Conservation (phyloP, 2,113 vertebrate species). For the Nestor notabilis region DNA sequence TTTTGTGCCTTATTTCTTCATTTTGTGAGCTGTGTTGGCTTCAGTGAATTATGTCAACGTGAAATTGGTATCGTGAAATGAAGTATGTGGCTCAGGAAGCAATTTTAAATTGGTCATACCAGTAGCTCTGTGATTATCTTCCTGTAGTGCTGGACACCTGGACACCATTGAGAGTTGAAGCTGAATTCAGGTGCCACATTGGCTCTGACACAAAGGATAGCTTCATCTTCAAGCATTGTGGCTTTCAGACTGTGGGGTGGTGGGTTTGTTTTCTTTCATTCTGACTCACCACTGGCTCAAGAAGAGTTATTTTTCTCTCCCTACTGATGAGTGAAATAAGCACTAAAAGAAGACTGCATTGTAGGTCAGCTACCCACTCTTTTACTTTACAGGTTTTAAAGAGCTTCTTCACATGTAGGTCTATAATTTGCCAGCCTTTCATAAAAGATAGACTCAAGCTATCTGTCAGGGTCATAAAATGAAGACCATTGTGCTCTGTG, state of each 20-base stretch:
- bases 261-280: neutral
- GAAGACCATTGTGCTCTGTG: neutral
- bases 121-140: neutral
- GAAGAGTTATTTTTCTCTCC: slow-evolving; percentile 5
- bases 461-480: neutral
- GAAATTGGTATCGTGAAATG: neutral
- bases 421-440: slow-evolving; percentile 19
- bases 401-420: neutral
- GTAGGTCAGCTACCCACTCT: neutral
- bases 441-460: neutral
- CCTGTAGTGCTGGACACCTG: neutral
- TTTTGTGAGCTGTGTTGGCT: neutral
- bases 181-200: neutral
- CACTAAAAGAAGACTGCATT: neutral
- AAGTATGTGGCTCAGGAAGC: neutral
- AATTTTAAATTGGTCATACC: neutral
- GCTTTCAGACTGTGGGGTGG: neutral
- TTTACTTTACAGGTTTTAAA: slow-evolving; percentile 20
- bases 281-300: neutral
- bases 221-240: neutral
- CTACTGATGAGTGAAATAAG: neutral
- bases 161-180: neutral
- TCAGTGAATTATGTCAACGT: fast-evolving
- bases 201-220: neutral
- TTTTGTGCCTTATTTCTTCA: neutral